Base-by-base conservation (phyloP, 1,140 invertebrate species). In the Drosophila gunungcola region DNA sequence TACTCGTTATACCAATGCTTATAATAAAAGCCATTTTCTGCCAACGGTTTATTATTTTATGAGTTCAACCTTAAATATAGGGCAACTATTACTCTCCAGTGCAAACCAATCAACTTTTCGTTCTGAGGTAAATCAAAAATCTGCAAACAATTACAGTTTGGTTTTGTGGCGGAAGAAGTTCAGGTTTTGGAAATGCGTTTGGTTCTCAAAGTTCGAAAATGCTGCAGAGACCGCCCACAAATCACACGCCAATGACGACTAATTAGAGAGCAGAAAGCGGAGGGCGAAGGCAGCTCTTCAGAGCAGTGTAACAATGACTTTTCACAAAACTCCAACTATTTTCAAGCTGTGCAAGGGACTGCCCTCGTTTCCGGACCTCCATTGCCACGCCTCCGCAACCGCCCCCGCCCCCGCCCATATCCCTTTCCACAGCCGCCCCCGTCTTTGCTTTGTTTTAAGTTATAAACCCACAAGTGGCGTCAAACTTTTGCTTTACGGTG, bases 181-280 rank as follows among this genome's bases (percentile, higher is more conserved):
- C 68, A 42, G 68, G 13, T 29, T 51, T 51, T 49, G 46, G 46
- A 13, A 32, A 32, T 32, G 25, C 27, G 29, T 41, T 55, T 16
- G 36, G 65, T 48, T 56, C 52, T 43, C 38, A 52, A 72, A 70
- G 69, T 70, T 57, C 64, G 51, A 48, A 57, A 72, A 38, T 57
- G 52, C 52, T 39, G 58, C 25, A 67, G 48, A 67, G 73, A 58
- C 73, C 62, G 58, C 84, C 79, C 83, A 88, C 83, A 86, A 86
- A 86, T 86, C 84, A 83, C 79, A 83, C 76, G 78, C 84, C 83
- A 86, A 83, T 88, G 83, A 88, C 75, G 80, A 86, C 83, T 86
- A 86, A 86, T 86, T 86, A 86, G 79, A 86, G 75, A 88, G 78
- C 36, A 75, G 78, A 79, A 88, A 60, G 72, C 39, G 73, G 34